Conservation (phyloP, 2,888 invertebrate genomes). For the Petrolisthes manimaculis region DNA sequence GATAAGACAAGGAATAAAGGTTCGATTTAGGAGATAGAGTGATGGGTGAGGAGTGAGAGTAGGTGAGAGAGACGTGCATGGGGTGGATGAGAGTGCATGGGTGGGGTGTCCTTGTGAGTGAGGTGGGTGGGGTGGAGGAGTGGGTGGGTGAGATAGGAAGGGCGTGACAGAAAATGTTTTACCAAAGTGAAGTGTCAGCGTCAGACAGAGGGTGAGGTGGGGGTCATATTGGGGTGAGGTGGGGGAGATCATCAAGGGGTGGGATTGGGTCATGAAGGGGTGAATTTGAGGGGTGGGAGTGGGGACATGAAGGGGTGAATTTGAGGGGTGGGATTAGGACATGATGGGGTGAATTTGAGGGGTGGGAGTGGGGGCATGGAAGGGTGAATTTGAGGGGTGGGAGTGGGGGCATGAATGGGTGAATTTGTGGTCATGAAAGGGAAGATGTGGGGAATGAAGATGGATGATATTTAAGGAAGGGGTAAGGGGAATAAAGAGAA, state of each 20-base stretch:
- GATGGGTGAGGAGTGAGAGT: neutral
- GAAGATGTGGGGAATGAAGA: too few species aligned
- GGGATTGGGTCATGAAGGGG: neutral
- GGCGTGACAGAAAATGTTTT: neutral
- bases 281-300: neutral
- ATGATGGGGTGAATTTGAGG: neutral
- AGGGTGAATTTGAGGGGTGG: neutral
- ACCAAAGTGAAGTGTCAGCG: neutral
- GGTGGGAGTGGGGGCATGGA: neutral
- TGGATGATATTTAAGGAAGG: too few species aligned
- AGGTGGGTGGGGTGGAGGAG: neutral
- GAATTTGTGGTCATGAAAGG: neutral
- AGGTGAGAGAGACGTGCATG: neutral
- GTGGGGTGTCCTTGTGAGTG: neutral
- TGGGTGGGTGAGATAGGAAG: neutral
- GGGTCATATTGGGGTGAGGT: neutral
- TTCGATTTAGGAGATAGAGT: neutral
- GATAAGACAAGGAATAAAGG: neutral
- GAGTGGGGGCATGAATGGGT: neutral
- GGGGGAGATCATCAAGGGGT: neutral
- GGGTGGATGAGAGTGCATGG: neutral
- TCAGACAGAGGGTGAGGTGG: neutral
- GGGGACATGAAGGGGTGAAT: neutral
- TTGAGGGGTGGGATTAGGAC: neutral
- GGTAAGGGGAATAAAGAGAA: too few species aligned